phyloP scores from a whole-genome alignment of 1,140 invertebrate genomes.

The Ceratosolen solmsi region DNA sequence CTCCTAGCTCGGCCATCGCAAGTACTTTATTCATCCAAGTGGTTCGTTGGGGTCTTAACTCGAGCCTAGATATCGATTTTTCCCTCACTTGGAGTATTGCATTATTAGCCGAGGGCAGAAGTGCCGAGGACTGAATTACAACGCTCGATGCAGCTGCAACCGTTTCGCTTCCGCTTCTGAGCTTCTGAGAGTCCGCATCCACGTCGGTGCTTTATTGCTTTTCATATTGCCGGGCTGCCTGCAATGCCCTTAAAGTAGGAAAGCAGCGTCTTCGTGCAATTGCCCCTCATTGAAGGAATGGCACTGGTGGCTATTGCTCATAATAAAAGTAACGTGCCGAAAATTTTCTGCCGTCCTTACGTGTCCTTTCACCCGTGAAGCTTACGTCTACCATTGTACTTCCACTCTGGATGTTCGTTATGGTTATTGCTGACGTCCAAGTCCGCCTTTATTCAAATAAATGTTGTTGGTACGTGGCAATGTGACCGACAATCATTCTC shows the following conservation, averaged over 20 bases:
- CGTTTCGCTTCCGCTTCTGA: slow-evolving; percentile 48
- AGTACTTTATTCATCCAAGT: background rate
- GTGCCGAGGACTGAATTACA: slow-evolving; percentile 37
- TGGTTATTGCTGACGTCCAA: background rate
- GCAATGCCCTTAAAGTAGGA: background rate
- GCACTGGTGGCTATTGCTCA: background rate
- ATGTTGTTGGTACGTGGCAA: background rate
- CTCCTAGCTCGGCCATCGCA: background rate
- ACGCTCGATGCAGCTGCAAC: slow-evolving; percentile 37
- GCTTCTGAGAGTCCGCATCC: background rate
- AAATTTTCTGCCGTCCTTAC: background rate
- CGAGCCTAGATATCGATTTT: slow-evolving; percentile 51
- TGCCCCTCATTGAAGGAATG: background rate
- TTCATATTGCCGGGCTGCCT: background rate
- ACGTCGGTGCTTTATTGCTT: background rate
- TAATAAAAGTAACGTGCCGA: slow-evolving; percentile 11
- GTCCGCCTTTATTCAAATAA: background rate
- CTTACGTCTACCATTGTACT: background rate
- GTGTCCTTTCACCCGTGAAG: background rate
- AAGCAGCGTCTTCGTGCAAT: slow-evolving; percentile 18
- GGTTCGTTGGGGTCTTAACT: slow-evolving; percentile 48
- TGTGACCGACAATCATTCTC: background rate
- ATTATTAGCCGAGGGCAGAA: slow-evolving; percentile 46
- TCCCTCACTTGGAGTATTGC: slow-evolving; percentile 47
- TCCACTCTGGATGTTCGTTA: background rate